These are phyloP conservation scores for Ifrita kowaldi DNA, from an alignment of 2,113 vertebrate species.

Conservation along the genomic window DNA sequence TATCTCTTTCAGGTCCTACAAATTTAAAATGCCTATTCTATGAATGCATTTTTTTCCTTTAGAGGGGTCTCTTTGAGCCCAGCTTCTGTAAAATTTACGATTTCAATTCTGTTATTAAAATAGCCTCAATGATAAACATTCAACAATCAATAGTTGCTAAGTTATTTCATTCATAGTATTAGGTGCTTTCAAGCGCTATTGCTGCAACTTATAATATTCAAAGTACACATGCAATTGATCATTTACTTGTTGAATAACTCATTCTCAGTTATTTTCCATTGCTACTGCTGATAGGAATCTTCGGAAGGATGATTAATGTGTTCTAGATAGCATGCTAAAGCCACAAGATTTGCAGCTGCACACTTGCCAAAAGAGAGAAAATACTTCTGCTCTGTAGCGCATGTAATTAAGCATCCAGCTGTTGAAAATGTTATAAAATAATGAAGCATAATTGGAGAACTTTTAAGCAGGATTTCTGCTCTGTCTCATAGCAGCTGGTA, in stretches of 20 bases:
- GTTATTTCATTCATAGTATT: not conserved
- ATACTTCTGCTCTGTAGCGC: constrained; percentile 29
- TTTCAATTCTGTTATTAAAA: not conserved
- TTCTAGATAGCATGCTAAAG: constrained; percentile 3
- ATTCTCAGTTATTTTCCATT: not conserved
- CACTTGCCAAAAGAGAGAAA: constrained; percentile 25
- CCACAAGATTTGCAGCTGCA: constrained; percentile 52
- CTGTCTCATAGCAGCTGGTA: constrained; percentile 22
- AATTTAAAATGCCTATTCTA: not conserved
- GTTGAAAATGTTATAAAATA: constrained; percentile 53
- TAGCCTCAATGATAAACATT: not conserved
- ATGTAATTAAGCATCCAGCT: constrained; percentile 60
- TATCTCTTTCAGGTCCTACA: not conserved
- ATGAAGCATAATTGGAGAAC: constrained; percentile 45
- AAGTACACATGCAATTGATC: not conserved
- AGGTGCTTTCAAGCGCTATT: not conserved
- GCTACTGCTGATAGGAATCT: not conserved
- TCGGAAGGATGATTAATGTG: constrained; percentile 33
- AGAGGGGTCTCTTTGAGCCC: not conserved
- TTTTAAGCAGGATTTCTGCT: constrained; percentile 40
- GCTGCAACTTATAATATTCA: not conserved
- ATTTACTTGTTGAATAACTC: not conserved
- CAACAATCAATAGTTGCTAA: not conserved
- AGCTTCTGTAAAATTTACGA: not conserved
- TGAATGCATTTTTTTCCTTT: not conserved